These are phyloP conservation scores for Illadopsis cleaveri DNA, from an alignment of 2,113 vertebrate species.

Conservation along the genomic window DNA sequence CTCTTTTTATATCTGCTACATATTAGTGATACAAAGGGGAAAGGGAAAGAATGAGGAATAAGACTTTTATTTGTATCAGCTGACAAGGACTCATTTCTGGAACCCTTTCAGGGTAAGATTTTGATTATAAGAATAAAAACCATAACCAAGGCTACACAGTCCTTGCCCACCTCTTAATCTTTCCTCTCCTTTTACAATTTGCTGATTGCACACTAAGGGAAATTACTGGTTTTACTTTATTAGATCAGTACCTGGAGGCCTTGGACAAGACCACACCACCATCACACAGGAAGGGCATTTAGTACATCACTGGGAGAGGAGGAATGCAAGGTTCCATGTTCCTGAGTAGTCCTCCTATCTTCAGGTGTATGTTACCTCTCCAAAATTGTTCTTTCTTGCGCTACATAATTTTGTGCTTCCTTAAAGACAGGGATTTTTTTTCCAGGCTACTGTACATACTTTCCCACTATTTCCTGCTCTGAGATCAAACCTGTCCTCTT, in stretches of 20 bases:
- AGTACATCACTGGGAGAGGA: background rate
- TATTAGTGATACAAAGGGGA: accelerated
- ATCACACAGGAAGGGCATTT: background rate
- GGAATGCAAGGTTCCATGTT: background rate
- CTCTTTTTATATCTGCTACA: background rate
- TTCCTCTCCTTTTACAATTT: background rate
- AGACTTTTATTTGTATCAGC: background rate
- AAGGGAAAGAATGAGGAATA: background rate
- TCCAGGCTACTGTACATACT: background rate
- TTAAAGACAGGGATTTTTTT: background rate
- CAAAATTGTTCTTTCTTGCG: background rate
- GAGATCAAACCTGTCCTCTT: background rate
- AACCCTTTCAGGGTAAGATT: background rate
- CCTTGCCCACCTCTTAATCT: background rate
- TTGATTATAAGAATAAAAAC: background rate
- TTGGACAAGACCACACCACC: background rate
- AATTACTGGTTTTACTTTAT: background rate
- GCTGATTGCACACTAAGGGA: background rate
- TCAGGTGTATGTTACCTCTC: background rate
- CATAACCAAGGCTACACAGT: background rate
- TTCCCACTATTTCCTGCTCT: background rate
- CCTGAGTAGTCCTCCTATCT: background rate
- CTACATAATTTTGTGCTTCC: background rate
- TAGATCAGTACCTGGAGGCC: background rate
- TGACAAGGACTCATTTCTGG: background rate